phyloP scores from a whole-genome alignment of 2,113 vertebrate genomes.

The Gadus chalcogrammus region DNA sequence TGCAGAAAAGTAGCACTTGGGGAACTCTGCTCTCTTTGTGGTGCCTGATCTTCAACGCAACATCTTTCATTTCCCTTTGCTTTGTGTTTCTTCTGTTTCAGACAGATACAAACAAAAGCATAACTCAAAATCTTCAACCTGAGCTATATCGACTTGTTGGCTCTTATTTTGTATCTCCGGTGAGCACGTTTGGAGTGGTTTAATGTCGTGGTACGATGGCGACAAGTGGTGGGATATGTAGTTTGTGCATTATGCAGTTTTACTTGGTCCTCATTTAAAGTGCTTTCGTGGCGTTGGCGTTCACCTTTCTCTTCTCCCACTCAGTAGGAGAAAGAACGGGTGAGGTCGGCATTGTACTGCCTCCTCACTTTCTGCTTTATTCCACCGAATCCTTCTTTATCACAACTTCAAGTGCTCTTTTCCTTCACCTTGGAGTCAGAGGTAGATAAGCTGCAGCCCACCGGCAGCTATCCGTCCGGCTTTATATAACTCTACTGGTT shows the following conservation, averaged over 20 bases:
- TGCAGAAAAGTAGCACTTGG: conserved; percentile 36
- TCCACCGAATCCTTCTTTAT: conserved; percentile 20
- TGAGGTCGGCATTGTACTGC: not conserved
- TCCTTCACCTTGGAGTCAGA: conserved; percentile 2
- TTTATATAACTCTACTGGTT: not conserved
- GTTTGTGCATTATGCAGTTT: conserved; percentile 26
- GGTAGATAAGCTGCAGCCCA: conserved; percentile 16
- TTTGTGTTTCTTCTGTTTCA: conserved; percentile 72
- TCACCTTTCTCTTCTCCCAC: not conserved
- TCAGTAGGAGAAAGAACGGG: not conserved
- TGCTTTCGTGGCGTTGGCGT: not conserved
- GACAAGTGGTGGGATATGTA: conserved; percentile 24
- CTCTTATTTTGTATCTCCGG: conserved; percentile 11
- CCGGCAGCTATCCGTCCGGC: not conserved
- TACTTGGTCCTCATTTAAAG: conserved; percentile 7
- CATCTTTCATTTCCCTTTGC: conserved; percentile 38
- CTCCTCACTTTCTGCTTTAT: conserved; percentile 36
- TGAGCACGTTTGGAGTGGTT: conserved; percentile 28
- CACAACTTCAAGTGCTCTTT: conserved; percentile 10
- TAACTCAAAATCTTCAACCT: conserved; percentile 79
- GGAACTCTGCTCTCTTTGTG: conserved; percentile 31
- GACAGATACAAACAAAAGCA: conserved; percentile 87
- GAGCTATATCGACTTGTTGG: conserved; percentile 68
- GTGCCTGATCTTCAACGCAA: conserved; percentile 19
- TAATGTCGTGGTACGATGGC: conserved; percentile 16